Conservation (phyloP, 2,888 invertebrate species). For the Drosophila glabriapex region DNA sequence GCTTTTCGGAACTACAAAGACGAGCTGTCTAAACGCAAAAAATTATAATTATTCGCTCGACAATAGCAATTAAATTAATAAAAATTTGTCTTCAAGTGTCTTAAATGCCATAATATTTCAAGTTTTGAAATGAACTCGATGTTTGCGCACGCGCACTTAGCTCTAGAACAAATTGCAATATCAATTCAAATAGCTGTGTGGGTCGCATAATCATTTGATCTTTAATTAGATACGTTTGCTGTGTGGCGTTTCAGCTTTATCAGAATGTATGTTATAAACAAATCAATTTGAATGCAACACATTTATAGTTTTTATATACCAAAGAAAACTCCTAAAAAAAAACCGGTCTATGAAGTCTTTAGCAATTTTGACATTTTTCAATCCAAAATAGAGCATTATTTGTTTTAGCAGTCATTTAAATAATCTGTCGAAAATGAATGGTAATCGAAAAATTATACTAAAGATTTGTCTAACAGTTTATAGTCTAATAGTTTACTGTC, state of each 20-base stretch:
- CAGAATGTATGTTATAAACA: not conserved
- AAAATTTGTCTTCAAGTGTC: slow-evolving; percentile 23
- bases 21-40: slow-evolving; percentile 40
- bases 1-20: slow-evolving; percentile 59
- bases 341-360: not conserved
- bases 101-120: slow-evolving; percentile 16
- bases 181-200: slow-evolving; percentile 26
- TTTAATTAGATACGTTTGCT: not conserved
- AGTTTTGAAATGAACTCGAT: slow-evolving; percentile 11
- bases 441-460: not conserved
- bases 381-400: not conserved
- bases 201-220: slow-evolving; percentile 5
- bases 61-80: slow-evolving; percentile 22
- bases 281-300: not conserved
- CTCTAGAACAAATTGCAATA: slow-evolving; percentile 32
- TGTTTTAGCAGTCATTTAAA: not conserved
- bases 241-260: not conserved
- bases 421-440: not conserved
- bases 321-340: not conserved
- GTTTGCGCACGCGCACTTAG: slow-evolving; percentile 36
- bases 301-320: not conserved
- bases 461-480: not conserved
- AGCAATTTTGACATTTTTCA: not conserved
- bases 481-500: not conserved
- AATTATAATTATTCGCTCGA: slow-evolving; percentile 41